Evolutionary conservation across 2,113 vertebrate genomes (phyloP).

Genomic region (Vanacampus margaritifer): DNA sequence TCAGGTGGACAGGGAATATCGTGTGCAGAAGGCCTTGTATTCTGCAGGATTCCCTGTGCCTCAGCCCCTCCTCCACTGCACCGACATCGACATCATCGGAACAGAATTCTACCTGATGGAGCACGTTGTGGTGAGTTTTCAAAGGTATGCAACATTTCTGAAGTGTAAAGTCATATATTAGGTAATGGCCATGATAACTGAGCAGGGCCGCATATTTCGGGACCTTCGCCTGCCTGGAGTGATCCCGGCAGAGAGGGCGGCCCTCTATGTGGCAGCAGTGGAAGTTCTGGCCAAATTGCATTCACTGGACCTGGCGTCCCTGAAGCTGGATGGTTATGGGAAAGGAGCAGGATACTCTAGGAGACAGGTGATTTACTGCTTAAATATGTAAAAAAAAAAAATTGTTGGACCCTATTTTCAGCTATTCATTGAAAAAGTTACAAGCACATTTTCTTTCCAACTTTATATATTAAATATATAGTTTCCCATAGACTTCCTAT

Average conservation of each 20-base stretch:
- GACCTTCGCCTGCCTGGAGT: constrained; percentile 77
- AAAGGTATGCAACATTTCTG: background rate
- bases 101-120: constrained; percentile 95
- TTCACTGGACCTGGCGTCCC: constrained; percentile 68
- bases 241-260: constrained; percentile 78
- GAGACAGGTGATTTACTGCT: constrained; percentile 77
- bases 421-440: too few relatives aligned
- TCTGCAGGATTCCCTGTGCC: constrained; percentile 86
- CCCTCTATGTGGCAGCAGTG: constrained; percentile 81
- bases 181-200: background rate
- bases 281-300: constrained; percentile 84
- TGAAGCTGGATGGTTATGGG: constrained; percentile 81
- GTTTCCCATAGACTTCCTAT: too few relatives aligned
- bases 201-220: constrained; percentile 86
- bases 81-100: constrained; percentile 80
- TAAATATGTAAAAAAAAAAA: too few relatives aligned
- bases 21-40: constrained; percentile 84
- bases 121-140: constrained; percentile 77
- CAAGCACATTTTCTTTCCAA: too few relatives aligned
- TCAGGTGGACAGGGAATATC: constrained; percentile 88
- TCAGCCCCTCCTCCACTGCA: constrained; percentile 81
- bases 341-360: constrained; percentile 82
- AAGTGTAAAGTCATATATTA: background rate
- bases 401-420: too few relatives aligned
- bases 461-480: too few relatives aligned